Percentiles rank a stretch among this genome's conserved stretches.
phyloP scores from a whole-genome alignment of 2,113 vertebrate genomes.

The Aphelocoma coerulescens region DNA sequence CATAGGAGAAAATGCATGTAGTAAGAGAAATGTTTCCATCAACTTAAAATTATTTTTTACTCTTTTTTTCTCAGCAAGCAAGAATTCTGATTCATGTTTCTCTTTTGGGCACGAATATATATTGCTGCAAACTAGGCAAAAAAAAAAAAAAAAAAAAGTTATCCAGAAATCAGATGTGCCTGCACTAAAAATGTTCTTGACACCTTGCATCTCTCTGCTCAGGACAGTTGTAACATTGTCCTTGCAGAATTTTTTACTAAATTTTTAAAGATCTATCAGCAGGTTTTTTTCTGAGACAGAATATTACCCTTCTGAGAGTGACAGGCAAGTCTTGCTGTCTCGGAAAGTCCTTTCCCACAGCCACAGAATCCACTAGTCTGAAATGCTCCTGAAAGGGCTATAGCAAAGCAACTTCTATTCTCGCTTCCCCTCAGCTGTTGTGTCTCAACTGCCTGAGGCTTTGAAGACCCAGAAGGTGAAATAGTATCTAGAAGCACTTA shows the following conservation, averaged over 20 bases:
- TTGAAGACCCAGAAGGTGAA: conserved; percentile 16
- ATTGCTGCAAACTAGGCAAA: not conserved
- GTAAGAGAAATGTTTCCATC: not conserved
- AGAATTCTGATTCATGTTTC: not conserved
- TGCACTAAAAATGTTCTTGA: not conserved
- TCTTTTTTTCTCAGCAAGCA: not conserved
- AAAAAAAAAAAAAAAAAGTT: not conserved
- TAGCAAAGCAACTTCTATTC: not conserved
- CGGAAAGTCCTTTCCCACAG: not conserved
- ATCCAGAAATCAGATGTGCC: not conserved
- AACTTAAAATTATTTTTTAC: not conserved
- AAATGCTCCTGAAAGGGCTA: not conserved
- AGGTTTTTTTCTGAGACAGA: not conserved
- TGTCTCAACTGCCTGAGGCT: not conserved
- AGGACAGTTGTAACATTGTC: not conserved
- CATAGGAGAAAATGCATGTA: not conserved
- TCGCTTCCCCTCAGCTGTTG: not conserved
- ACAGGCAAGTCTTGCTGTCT: not conserved
- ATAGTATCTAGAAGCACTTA: not conserved
- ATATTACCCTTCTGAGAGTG: not conserved
- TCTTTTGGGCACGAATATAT: not conserved
- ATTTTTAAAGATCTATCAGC: not conserved
- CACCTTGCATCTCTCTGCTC: not conserved
- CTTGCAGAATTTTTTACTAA: not conserved
- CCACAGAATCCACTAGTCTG: not conserved